Evolutionary conservation across 2,888 invertebrate species (phyloP).

Genomic region (Archaeoteleia sp.): DNA sequence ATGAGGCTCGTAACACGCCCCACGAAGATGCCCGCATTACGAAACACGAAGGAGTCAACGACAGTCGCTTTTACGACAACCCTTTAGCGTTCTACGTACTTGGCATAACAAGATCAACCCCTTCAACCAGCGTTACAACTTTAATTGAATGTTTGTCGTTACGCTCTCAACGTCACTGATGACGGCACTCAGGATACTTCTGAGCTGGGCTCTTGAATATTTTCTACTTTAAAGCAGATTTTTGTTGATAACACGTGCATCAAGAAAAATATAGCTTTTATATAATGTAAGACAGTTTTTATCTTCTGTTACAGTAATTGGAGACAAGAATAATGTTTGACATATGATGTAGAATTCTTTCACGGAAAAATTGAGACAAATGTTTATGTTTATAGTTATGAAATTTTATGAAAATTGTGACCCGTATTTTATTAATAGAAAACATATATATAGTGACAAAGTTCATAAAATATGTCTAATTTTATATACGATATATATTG

Average conservation of each 20-base stretch:
- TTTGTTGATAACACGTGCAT: neutral
- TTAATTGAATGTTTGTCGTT: slow-evolving; percentile 61
- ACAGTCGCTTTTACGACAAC: slow-evolving; percentile 72
- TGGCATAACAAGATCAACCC: slow-evolving; percentile 57
- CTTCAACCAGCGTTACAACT: slow-evolving; percentile 50
- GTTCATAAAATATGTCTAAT: too few relatives aligned
- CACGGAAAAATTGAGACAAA: too few relatives aligned
- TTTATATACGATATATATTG: too few relatives aligned
- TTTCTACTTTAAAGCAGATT: slow-evolving; percentile 6
- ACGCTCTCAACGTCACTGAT: slow-evolving; percentile 27
- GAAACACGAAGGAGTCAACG: slow-evolving; percentile 64
- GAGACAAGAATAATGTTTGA: too few relatives aligned
- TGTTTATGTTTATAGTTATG: too few relatives aligned
- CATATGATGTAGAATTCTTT: too few relatives aligned
- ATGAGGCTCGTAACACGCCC: slow-evolving; percentile 69
- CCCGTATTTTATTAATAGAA: too few relatives aligned
- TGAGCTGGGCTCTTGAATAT: neutral
- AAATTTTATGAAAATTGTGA: too few relatives aligned
- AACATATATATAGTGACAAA: too few relatives aligned
- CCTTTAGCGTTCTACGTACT: slow-evolving; percentile 57
- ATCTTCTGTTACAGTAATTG: too few relatives aligned
- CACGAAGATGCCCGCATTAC: slow-evolving; percentile 73
- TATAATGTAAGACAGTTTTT: too few relatives aligned
- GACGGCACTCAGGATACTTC: slow-evolving; percentile 20
- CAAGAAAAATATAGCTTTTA: too few relatives aligned